Conservation (phyloP, 2,113 vertebrate species). For the Sphyrna mokarran region DNA sequence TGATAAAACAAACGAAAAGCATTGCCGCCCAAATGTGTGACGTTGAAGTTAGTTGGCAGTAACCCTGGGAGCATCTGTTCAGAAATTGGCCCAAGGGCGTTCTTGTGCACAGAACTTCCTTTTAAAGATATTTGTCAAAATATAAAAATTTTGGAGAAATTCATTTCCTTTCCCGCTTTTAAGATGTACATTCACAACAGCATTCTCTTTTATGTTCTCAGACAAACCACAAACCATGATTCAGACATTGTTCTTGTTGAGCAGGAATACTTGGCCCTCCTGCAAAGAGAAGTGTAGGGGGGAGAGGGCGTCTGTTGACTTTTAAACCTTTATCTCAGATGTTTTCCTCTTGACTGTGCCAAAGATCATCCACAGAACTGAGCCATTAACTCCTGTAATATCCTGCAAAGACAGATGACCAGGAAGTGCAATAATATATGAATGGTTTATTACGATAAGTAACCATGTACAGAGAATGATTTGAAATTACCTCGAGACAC, state of each 20-base stretch:
- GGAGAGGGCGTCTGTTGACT: no score
- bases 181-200: background rate
- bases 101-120: background rate
- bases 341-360: background rate
- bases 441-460: no score
- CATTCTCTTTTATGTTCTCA: background rate
- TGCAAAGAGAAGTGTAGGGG: background rate
- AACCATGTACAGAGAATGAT: no score
- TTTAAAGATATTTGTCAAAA: background rate
- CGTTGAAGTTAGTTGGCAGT: background rate
- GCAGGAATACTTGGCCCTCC: background rate
- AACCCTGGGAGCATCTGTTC: background rate
- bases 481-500: no score
- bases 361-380: background rate
- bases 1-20: background rate
- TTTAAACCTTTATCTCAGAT: background rate
- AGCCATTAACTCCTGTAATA: background rate
- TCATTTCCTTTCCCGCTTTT: slow-evolving; percentile 13
- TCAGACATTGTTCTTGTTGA: background rate
- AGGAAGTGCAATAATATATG: no score
- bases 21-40: background rate
- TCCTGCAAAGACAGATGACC: no score
- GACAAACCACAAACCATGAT: background rate
- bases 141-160: background rate
- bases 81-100: background rate